A percentile compares a stretch with the other conserved stretches of the same genome.
Conservation (phyloP, 2,888 invertebrate genomes). For the Trachelus iudaicus region DNA sequence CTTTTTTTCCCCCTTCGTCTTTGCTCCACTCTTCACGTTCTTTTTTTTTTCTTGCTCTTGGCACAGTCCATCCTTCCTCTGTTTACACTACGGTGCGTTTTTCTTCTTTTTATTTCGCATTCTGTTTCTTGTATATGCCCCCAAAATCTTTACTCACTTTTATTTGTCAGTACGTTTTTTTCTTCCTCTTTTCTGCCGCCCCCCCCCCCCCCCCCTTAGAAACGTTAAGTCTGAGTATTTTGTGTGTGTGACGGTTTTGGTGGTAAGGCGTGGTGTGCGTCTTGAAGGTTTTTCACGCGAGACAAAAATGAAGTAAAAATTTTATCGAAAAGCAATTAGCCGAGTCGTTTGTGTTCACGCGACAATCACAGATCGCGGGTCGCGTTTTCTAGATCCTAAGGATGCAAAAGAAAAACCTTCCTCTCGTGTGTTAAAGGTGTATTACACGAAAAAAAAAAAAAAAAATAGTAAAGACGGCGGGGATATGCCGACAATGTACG, state of each 20-base stretch:
- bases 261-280: not conserved
- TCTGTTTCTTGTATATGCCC: not conserved
- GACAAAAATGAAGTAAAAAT: not conserved
- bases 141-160: not conserved
- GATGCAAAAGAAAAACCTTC: no score
- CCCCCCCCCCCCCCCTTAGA: not conserved
- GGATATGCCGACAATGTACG: not conserved
- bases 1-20: constrained; percentile 2
- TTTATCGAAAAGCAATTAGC: constrained; percentile 6
- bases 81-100: not conserved
- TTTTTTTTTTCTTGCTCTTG: constrained; percentile 15
- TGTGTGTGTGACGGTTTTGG: constrained; percentile 2
- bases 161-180: not conserved
- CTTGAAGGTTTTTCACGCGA: not conserved
- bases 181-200: not conserved
- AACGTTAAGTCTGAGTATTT: constrained; percentile 5
- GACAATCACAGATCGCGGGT: constrained; percentile 7
- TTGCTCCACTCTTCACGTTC: constrained; percentile 7
- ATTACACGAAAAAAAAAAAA: no score
- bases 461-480: no score
- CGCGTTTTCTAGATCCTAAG: not conserved
- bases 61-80: not conserved
- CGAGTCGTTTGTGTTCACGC: constrained; percentile 14
- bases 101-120: not conserved
- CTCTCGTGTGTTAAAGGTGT: no score